A percentile compares a stretch with the other conserved stretches of the same genome.
phyloP scores from a whole-genome alignment of 1,140 invertebrate genomes.

The Ostrea denselamellosa region DNA sequence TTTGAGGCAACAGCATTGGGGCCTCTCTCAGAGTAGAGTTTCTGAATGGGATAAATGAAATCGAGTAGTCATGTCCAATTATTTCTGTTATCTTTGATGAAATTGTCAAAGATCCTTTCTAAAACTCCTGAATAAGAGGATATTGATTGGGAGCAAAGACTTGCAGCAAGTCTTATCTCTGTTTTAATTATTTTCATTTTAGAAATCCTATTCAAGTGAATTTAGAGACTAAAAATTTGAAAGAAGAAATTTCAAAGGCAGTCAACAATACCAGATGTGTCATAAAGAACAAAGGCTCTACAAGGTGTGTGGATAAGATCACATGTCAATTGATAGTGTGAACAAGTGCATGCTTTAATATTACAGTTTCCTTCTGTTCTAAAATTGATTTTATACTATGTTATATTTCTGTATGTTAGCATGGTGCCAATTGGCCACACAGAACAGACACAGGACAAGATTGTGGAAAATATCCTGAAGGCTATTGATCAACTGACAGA shows the following conservation, averaged over 20 bases:
- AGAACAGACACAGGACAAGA: conserved; percentile 57
- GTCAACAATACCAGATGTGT: conserved; percentile 64
- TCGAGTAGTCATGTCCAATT: no score
- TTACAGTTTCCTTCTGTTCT: no score
- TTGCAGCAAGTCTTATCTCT: neutral
- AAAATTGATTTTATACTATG: no score
- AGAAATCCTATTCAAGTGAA: conserved; percentile 68
- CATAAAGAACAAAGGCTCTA: conserved; percentile 66
- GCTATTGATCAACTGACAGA: conserved; percentile 57
- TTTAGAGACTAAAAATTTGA: conserved; percentile 65
- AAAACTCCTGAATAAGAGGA: no score
- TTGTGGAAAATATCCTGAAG: conserved; percentile 69
- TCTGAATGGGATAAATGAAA: no score
- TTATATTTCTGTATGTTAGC: conserved; percentile 51
- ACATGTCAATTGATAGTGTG: neutral
- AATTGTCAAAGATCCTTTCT: no score
- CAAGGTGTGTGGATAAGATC: conserved; percentile 57
- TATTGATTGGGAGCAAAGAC: no score
- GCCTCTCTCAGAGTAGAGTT: no score
- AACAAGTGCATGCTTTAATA: no score
- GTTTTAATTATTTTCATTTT: neutral
- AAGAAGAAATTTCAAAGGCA: conserved; percentile 67
- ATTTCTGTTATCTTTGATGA: no score
- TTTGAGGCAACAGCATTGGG: no score
- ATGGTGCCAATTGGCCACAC: conserved; percentile 63